These are phyloP conservation scores for Steinernema khuongi DNA, from an alignment of 1,140 invertebrate genomes.

Conservation along the genomic window DNA sequence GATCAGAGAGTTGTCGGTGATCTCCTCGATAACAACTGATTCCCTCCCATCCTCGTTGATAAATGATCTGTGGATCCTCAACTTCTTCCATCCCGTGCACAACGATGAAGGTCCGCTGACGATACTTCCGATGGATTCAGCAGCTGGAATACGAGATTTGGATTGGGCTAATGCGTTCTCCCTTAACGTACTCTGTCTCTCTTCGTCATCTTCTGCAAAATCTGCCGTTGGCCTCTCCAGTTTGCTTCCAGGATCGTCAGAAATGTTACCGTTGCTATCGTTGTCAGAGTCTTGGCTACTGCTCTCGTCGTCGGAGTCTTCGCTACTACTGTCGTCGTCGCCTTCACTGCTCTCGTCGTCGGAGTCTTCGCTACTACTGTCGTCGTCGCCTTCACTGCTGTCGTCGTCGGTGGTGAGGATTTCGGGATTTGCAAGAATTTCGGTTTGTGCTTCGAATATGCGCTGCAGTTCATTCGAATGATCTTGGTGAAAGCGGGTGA, in stretches of 20 bases:
- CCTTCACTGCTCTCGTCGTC: slow-evolving; percentile 99
- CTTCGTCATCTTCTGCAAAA: slow-evolving; percentile 74
- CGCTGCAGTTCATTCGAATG: slow-evolving; percentile 98
- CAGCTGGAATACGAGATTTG: slow-evolving; percentile 19
- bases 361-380: slow-evolving; percentile 77
- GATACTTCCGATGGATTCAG: not conserved
- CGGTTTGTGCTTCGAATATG: slow-evolving; percentile 95
- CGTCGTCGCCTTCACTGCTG: too few relatives aligned
- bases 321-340: too few relatives aligned
- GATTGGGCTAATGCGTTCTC: not conserved
- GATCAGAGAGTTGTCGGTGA: slow-evolving; percentile 85
- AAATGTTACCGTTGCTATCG: slow-evolving; percentile 35
- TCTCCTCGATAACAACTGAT: slow-evolving; percentile 84
- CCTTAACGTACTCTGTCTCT: slow-evolving; percentile 56
- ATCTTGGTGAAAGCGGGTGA: slow-evolving; percentile 95
- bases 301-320: slow-evolving; percentile 89
- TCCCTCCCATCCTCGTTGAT: slow-evolving; percentile 80
- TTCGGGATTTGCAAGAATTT: slow-evolving; percentile 80
- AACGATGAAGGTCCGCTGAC: not conserved
- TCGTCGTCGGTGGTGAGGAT: slow-evolving; percentile 80
- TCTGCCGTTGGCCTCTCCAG: slow-evolving; percentile 85
- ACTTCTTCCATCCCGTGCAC: slow-evolving; percentile 64
- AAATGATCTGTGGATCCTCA: slow-evolving; percentile 92
- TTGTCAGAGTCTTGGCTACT: slow-evolving; percentile 95
- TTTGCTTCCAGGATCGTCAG: slow-evolving; percentile 82